Conservation (phyloP, 2,888 invertebrate species). For the Eilema caniola region DNA sequence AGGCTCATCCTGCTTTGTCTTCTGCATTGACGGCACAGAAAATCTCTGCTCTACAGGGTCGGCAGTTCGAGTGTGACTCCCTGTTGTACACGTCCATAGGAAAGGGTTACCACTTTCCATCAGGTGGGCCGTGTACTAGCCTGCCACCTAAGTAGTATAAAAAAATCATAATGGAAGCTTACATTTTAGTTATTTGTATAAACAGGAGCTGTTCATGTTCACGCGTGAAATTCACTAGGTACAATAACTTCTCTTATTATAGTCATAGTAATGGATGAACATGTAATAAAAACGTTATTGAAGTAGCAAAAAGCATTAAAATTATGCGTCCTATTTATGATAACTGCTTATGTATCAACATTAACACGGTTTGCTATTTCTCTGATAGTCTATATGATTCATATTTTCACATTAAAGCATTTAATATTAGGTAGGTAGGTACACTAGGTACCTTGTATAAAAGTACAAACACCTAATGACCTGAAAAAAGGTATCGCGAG, state of each 20-base stretch:
- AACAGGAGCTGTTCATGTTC: neutral
- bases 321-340: constrained; percentile 36
- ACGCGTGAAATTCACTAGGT: neutral
- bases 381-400: constrained; percentile 12
- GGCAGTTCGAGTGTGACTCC: too few relatives aligned
- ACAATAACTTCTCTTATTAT: neutral
- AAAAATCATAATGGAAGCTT: too few relatives aligned
- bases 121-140: too few relatives aligned
- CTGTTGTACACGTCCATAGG: too few relatives aligned
- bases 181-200: too few relatives aligned
- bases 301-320: constrained; percentile 23
- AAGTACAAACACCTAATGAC: neutral
- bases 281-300: constrained; percentile 27
- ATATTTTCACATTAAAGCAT: constrained; percentile 7
- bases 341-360: constrained; percentile 20
- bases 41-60: too few relatives aligned
- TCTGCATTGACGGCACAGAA: too few relatives aligned
- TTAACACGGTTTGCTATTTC: constrained; percentile 34
- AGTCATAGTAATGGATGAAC: neutral
- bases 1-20: too few relatives aligned
- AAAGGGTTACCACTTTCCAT: too few relatives aligned
- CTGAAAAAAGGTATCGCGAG: neutral
- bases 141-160: too few relatives aligned
- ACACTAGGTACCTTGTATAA: too few relatives aligned
- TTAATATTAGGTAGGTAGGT: neutral